phyloP scores from a whole-genome alignment of 2,888 invertebrate species.

The Phengaris arion region DNA sequence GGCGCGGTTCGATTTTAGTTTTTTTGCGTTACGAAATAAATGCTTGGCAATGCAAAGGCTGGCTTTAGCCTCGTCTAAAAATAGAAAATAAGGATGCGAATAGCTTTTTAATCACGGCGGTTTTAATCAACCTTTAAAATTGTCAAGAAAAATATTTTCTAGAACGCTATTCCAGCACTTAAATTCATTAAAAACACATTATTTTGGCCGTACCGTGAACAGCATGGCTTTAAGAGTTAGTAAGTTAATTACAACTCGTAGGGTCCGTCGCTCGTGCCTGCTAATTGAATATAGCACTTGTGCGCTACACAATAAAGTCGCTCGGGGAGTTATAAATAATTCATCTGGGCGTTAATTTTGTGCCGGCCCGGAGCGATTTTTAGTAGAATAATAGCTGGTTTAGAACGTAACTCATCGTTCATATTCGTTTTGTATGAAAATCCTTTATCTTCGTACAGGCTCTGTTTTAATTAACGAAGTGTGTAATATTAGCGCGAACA shows the following conservation, averaged over 20 bases:
- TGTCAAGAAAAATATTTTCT: background rate
- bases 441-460: conserved; percentile 14
- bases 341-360: conserved; percentile 39
- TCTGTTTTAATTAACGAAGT: conserved; percentile 13
- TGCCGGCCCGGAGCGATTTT: conserved; percentile 34
- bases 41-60: too few species aligned
- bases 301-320: background rate
- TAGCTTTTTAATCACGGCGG: background rate
- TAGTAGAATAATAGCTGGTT: conserved; percentile 30
- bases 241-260: conserved; percentile 19
- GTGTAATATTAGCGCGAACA: background rate
- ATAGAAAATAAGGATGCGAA: background rate
- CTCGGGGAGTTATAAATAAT: conserved; percentile 19
- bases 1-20: too few species aligned
- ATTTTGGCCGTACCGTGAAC: conserved; percentile 24
- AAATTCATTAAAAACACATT: conserved; percentile 18
- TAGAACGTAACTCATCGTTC: conserved; percentile 24
- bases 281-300: conserved; percentile 17
- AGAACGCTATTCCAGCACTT: conserved; percentile 1
- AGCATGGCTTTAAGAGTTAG: conserved; percentile 19
- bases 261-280: background rate
- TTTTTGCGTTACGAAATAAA: too few species aligned
- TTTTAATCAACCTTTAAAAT: background rate
- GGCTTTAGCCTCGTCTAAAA: background rate
- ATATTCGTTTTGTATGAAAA: conserved; percentile 26